Conservation (phyloP, 2,797 vertebrate genomes). For the Mallotus villosus region DNA sequence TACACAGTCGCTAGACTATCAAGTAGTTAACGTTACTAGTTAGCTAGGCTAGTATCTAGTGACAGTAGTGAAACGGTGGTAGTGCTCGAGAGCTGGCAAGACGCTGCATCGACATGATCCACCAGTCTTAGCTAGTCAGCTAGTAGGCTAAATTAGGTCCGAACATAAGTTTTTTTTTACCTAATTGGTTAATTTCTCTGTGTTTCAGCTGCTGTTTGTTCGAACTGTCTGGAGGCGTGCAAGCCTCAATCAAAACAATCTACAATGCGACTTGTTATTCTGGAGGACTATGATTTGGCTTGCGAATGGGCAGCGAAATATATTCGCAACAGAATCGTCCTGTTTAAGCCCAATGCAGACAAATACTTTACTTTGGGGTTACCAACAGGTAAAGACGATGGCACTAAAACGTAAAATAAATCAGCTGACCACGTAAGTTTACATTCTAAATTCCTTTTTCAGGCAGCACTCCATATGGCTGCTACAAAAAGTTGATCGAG, state of each 20-base stretch:
- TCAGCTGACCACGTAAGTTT: not conserved
- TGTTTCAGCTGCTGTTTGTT: not conserved
- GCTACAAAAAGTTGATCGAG: conserved; percentile 93
- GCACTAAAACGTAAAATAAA: not conserved
- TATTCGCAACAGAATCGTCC: conserved; percentile 90
- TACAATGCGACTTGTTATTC: conserved; percentile 84
- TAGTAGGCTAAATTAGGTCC: too few relatives aligned
- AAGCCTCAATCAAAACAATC: not conserved
- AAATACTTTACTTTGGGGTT: conserved; percentile 91
- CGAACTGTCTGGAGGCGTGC: not conserved
- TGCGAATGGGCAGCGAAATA: conserved; percentile 99
- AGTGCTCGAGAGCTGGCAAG: too few relatives aligned
- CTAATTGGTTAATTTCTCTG: not conserved
- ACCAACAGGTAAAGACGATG: conserved; percentile 82
- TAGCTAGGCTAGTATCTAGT: too few relatives aligned
- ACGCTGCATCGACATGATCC: too few relatives aligned
- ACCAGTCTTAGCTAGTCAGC: too few relatives aligned
- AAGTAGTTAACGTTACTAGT: too few relatives aligned
- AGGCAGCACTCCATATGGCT: conserved; percentile 94
- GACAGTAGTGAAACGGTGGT: too few relatives aligned
- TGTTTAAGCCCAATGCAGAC: conserved; percentile 85
- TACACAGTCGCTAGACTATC: too few relatives aligned
- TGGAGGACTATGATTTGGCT: conserved; percentile 91
- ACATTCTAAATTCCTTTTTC: conserved; percentile 5
- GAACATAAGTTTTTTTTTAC: not conserved